Evolutionary conservation across 2,113 vertebrate genomes (phyloP).

Genomic region (Phasianus colchicus): DNA sequence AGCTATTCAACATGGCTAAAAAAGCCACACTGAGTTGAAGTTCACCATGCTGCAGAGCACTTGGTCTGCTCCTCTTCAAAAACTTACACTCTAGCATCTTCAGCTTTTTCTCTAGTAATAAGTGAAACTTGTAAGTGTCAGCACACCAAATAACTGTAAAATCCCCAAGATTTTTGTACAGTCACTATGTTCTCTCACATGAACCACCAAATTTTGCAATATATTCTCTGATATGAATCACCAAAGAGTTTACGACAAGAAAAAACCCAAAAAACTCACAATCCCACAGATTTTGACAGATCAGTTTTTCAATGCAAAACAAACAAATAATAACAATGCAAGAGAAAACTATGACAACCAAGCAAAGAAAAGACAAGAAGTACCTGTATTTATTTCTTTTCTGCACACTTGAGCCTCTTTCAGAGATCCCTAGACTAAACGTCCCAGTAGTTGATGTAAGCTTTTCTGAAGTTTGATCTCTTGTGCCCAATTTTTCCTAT

Average conservation of each 20-base stretch:
- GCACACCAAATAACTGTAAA: neutral
- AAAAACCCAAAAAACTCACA: neutral
- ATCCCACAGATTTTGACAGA: neutral
- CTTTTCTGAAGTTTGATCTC: neutral
- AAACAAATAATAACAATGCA: neutral
- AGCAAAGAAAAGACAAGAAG: neutral
- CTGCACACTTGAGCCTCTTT: neutral
- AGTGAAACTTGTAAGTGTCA: neutral
- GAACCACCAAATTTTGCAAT: neutral
- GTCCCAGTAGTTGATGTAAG: neutral
- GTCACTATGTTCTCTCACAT: neutral
- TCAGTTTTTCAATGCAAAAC: neutral
- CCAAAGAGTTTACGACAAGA: neutral
- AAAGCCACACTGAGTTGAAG: neutral
- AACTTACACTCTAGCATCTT: neutral
- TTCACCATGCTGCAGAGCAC: neutral
- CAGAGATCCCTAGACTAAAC: neutral
- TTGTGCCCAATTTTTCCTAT: neutral
- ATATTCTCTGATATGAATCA: neutral
- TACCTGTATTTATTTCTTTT: accelerated
- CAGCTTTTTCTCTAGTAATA: neutral
- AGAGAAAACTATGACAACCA: neutral
- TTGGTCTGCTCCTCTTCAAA: neutral
- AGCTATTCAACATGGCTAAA: neutral
- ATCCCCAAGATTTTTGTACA: neutral